A percentile compares a stretch with the other conserved stretches of the same genome.
These are phyloP conservation scores for Diadema setosum DNA, from an alignment of 35 echinoderm and acorn worm genomes.

Conservation along the genomic window DNA sequence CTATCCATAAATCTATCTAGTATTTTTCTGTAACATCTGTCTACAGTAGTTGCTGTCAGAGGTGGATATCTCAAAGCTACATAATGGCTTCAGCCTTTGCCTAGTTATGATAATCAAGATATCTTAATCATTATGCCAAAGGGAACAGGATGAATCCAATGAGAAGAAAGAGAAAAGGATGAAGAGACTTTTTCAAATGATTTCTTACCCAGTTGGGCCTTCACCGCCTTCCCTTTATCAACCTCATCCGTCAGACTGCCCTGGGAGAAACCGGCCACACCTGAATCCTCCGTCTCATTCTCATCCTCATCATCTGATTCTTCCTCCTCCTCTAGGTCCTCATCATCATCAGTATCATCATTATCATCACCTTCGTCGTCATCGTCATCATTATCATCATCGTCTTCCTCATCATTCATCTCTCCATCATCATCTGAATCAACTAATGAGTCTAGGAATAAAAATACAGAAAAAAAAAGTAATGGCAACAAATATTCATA, in stretches of 20 bases:
- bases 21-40: not conserved
- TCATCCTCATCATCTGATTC: conserved; percentile 9
- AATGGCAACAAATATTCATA: not conserved
- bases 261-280: conserved; percentile 42
- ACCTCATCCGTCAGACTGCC: conserved; percentile 25
- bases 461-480: not conserved
- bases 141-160: not conserved
- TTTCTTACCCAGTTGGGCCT: conserved; percentile 59
- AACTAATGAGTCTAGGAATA: not conserved
- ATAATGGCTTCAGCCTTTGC: not conserved
- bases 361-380: conserved; percentile 11
- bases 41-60: not conserved
- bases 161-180: not conserved
- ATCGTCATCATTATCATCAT: not conserved
- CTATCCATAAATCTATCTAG: too few species aligned
- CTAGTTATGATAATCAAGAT: not conserved
- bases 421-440: not conserved
- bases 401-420: not conserved
- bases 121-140: not conserved
- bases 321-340: not conserved
- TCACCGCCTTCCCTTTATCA: conserved; percentile 54
- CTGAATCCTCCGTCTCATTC: not conserved
- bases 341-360: conserved; percentile 23
- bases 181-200: not conserved
- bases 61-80: not conserved